Percentiles rank a stretch among this genome's conserved stretches.
These are phyloP conservation scores for Cyanistes caeruleus DNA, from an alignment of 2,113 vertebrate genomes.

Conservation along the genomic window DNA sequence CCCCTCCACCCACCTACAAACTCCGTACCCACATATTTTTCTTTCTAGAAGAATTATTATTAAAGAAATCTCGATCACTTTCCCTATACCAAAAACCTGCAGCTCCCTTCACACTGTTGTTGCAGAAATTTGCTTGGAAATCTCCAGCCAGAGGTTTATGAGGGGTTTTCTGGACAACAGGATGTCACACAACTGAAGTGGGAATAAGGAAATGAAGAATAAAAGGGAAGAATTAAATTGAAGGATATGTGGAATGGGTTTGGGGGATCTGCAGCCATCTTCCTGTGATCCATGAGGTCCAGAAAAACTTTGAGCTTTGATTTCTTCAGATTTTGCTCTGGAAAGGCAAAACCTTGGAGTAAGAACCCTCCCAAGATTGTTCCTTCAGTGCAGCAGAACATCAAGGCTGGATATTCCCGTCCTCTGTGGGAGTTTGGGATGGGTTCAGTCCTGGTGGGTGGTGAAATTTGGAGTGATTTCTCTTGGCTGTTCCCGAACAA, in stretches of 20 bases:
- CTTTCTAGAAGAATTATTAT: not conserved
- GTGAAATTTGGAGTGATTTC: not conserved
- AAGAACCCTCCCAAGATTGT: not conserved
- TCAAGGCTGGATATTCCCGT: not conserved
- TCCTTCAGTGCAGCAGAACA: not conserved
- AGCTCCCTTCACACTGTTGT: accelerated
- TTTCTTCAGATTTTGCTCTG: not conserved
- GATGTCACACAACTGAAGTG: not conserved
- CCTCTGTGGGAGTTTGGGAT: not conserved
- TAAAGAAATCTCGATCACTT: accelerated
- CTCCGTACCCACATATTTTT: not conserved
- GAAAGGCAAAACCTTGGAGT: not conserved
- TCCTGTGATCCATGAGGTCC: not conserved
- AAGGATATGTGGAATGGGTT: accelerated
- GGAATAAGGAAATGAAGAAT: not conserved
- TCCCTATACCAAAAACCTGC: not conserved
- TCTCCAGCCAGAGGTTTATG: not conserved
- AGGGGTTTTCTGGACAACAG: not conserved
- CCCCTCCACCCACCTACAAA: not conserved
- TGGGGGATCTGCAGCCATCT: not conserved
- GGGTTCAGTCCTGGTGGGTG: not conserved
- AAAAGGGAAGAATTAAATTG: not conserved
- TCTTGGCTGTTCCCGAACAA: not conserved
- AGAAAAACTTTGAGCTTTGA: not conserved
- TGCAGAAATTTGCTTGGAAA: not conserved